Evolutionary conservation across 2,797 vertebrate species (phyloP), one percentile per base, ranked within the genome.

Genomic region (Ctenopoma multispine): DNA sequence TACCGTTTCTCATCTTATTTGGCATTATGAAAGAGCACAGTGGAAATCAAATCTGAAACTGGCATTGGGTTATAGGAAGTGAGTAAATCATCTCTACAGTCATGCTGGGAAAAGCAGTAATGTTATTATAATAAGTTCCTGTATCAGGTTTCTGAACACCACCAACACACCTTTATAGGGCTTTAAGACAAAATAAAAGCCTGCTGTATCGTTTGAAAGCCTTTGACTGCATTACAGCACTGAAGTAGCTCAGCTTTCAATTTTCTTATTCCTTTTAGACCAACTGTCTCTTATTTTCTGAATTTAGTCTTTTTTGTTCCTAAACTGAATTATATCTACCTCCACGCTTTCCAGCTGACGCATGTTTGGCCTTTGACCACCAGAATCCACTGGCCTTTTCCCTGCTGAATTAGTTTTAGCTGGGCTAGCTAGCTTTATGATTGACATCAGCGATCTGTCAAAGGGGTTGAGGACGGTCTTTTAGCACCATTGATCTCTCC

Each of bases 401-500:
- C 23, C 1, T 4, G 43, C 51, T 40, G 41, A 72, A 64, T 79
- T 64, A 59, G 63, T 81, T 79, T 80, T 54, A 74, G 71, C 64
- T 17, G 2, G 24, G 68, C 24, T 58, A 20, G 55, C 69, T 27
- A 3, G 63, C 81, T 84, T 91, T 83, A 86, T 89, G 77, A 85
- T 72, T n/a, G 21, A 60, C 78, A 88, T 80, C 71, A 71, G 55
- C 53, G 13, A 84, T 92, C 77, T 48, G 53, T 92, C 85, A 86
- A 56, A 61, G 27, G 65, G 41, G 68, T 43, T 69, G 79, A 60
- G 64, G 74, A 69, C 77, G 77, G 76, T 63, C 81, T 80, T 82
- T 85, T 69, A 86, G 82, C 77, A 62, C 73, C 84, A 89, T 84
- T 86, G 87, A 92, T 90, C 86, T 72, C 76, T 73, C 55, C 57